Evolutionary conservation across 1,140 invertebrate species (phyloP).

Genomic region (Saccostrea glomerata): DNA sequence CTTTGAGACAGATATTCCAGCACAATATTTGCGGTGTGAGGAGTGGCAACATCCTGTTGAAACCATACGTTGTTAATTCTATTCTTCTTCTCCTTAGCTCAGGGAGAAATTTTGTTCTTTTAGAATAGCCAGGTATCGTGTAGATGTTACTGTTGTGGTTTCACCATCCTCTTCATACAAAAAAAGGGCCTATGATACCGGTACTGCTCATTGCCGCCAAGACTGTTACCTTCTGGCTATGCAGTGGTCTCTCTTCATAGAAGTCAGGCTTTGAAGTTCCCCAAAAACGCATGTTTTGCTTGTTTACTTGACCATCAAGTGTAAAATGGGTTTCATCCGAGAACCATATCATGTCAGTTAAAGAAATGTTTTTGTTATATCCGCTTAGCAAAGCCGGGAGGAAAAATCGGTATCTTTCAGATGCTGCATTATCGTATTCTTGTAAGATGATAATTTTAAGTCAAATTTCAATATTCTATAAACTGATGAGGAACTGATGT

Average conservation of each 20-base stretch:
- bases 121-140: constrained; percentile 12
- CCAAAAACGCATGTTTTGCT: background rate
- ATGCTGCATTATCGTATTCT: too few relatives aligned
- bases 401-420: too few relatives aligned
- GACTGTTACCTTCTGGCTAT: constrained; percentile 34
- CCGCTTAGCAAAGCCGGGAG: too few relatives aligned
- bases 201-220: background rate
- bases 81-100: background rate
- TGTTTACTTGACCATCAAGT: background rate
- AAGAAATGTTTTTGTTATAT: too few relatives aligned
- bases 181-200: constrained; percentile 40
- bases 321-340: background rate
- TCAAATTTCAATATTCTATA: too few relatives aligned
- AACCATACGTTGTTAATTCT: constrained; percentile 40
- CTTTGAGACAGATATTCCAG: constrained; percentile 9
- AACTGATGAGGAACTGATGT: too few relatives aligned
- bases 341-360: too few relatives aligned
- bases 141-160: background rate
- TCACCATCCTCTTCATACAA: constrained; percentile 43
- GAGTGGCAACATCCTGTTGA: constrained; percentile 43
- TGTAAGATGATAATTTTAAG: too few relatives aligned
- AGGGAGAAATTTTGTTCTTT: background rate
- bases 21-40: constrained; percentile 33
- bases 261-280: background rate
- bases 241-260: constrained; percentile 41